Evolutionary conservation across 2,888 invertebrate genomes (phyloP).

Genomic region (Hyposoter didymator): DNA sequence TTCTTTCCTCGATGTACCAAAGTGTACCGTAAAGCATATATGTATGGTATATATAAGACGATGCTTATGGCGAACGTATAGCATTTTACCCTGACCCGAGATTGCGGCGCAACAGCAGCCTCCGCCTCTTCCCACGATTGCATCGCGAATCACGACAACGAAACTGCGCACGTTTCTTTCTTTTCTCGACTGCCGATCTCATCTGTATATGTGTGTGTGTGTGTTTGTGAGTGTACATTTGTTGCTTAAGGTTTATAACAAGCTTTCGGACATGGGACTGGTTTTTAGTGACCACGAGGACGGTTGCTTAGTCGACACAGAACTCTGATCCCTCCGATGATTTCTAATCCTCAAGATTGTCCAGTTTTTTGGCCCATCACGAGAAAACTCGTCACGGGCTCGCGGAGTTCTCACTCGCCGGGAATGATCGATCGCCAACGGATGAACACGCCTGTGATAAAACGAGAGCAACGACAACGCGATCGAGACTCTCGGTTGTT

Average conservation of each 20-base stretch:
- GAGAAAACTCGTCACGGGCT: conserved; percentile 37
- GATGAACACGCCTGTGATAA: conserved; percentile 35
- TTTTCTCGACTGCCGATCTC: conserved; percentile 46
- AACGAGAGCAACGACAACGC: conserved; percentile 33
- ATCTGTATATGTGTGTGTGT: conserved; percentile 12
- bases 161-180: conserved; percentile 62
- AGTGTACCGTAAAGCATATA: conserved; percentile 35
- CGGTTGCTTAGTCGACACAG: conserved; percentile 14
- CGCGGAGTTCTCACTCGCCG: conserved; percentile 35
- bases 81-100: conserved; percentile 65
- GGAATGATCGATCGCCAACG: conserved; percentile 44
- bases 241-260: conserved; percentile 26
- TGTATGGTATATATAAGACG: conserved; percentile 28
- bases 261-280: conserved; percentile 29
- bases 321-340: conserved; percentile 55
- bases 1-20: conserved; percentile 65
- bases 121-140: conserved; percentile 72
- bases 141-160: conserved; percentile 65
- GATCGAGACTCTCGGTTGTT: conserved; percentile 35
- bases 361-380: conserved; percentile 62
- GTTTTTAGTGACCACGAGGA: conserved; percentile 45
- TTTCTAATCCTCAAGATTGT: conserved; percentile 70
- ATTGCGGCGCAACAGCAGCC: conserved; percentile 61
- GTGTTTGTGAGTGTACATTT: conserved; percentile 1
- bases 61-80: conserved; percentile 56